Evolutionary conservation across 2,113 vertebrate species (phyloP), one percentile per base, ranked within the genome.

Genomic region (Toxotes jaculatrix): DNA sequence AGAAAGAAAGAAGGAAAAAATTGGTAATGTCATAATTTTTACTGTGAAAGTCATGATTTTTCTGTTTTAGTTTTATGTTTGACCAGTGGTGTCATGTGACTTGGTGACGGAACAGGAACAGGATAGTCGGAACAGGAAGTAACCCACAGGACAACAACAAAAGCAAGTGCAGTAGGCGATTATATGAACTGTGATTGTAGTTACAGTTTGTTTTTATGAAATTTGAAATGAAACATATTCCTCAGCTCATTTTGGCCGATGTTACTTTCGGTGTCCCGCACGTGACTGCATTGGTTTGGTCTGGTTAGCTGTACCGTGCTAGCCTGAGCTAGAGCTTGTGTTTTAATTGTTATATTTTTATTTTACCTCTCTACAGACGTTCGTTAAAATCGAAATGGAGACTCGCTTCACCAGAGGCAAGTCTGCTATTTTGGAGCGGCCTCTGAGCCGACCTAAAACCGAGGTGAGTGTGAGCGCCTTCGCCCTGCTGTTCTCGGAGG

Each of bases 391-490:
- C 7, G 51, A 2, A 23, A 97, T 97, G 97, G 97, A 97, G 85
- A 94, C 94, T 13, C 96, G 96, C 19, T 97, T 97, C 74, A 97
- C 96, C 0, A 94, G 95, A 38, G 96, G 96, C 6, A 97, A 97
- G 84, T 97, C 96, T 0, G 93, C 94, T 0, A 92, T 97, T 19
- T 89, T 97, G 80, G 96, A 97, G 87, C 95, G 96, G 0, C 94
- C 95, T 0, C 93, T 97, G 59, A 94, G 91, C 11, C 92, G 96
- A 3, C 95, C 96, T 0, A 96, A 96, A 66, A 94, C 93, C 0
- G 97, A 97, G 83, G 96, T 97, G 36, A 95, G 94, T 88, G 94
- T 97, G 57, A 96, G 96, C 21, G 96, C 96, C 14, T 97, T 97
- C 56, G 95, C 96, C 0, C 89, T 97, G 65, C 96, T 97, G 6